Conservation (phyloP, 1,140 invertebrate species). For the Manduca sexta region DNA sequence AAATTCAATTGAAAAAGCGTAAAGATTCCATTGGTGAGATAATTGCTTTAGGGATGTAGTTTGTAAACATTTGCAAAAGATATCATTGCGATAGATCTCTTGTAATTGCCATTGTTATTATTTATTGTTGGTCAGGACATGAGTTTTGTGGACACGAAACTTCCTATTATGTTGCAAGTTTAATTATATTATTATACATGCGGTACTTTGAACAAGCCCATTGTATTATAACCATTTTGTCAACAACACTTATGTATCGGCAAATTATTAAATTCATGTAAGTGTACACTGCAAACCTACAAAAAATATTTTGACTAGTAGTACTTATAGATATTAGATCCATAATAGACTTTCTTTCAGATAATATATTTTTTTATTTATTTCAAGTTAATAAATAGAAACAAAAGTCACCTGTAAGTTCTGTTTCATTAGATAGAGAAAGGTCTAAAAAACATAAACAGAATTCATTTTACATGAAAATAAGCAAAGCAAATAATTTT, state of each 20-base stretch:
- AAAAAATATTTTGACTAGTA: too few relatives aligned
- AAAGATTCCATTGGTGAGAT: not conserved
- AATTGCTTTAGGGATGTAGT: not conserved
- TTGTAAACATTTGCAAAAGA: constrained; percentile 10
- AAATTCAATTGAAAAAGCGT: too few relatives aligned
- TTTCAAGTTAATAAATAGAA: too few relatives aligned
- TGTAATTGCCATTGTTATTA: not conserved
- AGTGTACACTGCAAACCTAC: not conserved
- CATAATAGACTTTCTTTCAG: too few relatives aligned
- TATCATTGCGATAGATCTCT: constrained; percentile 7
- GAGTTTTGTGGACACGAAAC: not conserved
- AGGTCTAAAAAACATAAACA: too few relatives aligned
- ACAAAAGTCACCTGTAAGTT: too few relatives aligned
- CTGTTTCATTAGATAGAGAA: too few relatives aligned
- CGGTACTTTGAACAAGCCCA: constrained; percentile 30
- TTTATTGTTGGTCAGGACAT: not conserved
- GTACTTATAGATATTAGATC: too few relatives aligned
- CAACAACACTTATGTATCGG: constrained; percentile 17
- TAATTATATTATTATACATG: constrained; percentile 52
- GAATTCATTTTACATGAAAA: too few relatives aligned
- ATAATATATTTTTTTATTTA: too few relatives aligned
- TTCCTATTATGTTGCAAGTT: constrained; percentile 19
- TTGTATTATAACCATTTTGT: constrained; percentile 16
- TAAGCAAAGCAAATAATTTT: too few relatives aligned
- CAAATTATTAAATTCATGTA: not conserved